These are phyloP conservation scores for Pomacea canaliculata DNA, from an alignment of 2,888 invertebrate species.

Conservation along the genomic window DNA sequence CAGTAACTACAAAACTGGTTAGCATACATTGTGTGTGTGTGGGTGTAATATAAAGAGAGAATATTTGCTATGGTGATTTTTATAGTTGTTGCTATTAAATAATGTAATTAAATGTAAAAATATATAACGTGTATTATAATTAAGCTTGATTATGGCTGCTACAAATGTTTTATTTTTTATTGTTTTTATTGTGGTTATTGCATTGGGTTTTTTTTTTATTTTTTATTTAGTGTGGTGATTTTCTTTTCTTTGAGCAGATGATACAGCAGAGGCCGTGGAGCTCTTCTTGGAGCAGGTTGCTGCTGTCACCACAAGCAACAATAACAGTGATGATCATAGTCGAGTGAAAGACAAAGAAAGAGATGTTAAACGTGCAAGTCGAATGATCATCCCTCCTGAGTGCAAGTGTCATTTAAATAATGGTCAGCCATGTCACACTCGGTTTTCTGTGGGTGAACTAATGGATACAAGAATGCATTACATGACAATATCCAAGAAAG, in stretches of 20 bases:
- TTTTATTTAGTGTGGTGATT: neutral
- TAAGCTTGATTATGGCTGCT: too few relatives aligned
- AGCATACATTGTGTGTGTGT: too few relatives aligned
- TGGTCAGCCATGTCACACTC: conserved; percentile 19
- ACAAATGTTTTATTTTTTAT: neutral
- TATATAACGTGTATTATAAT: too few relatives aligned
- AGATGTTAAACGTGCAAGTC: conserved; percentile 7
- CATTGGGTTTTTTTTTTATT: neutral
- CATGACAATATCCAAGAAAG: conserved; percentile 12
- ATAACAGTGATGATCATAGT: neutral
- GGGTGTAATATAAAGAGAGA: too few relatives aligned
- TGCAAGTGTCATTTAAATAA: conserved; percentile 17
- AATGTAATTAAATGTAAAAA: too few relatives aligned
- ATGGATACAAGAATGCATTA: conserved; percentile 16
- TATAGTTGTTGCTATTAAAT: too few relatives aligned
- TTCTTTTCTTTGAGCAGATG: neutral
- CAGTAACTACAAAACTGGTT: too few relatives aligned
- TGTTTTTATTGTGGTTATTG: neutral
- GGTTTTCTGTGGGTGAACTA: conserved; percentile 9
- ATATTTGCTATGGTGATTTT: too few relatives aligned
- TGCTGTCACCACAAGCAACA: neutral
- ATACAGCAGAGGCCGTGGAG: conserved; percentile 6
- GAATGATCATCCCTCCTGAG: conserved; percentile 11
- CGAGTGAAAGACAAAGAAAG: conserved; percentile 6
- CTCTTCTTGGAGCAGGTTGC: conserved; percentile 13